Evolutionary conservation across 2,888 invertebrate genomes (phyloP), one percentile per base, ranked within the genome.

Genomic region (Mayetiola destructor): DNA sequence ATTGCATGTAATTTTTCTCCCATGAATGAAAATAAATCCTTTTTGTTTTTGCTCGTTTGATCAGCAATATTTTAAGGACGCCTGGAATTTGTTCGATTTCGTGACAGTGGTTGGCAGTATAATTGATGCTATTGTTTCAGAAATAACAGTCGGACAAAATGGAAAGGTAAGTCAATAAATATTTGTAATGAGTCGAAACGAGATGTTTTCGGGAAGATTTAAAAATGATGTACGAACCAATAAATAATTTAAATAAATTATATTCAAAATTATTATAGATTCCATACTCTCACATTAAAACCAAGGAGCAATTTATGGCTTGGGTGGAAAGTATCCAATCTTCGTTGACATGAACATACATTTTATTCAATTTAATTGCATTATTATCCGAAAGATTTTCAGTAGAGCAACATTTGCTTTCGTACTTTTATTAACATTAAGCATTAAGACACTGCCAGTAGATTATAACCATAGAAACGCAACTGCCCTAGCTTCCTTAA

Each of bases 11-110:
- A 53, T 29, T 16, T 53, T 5, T 42, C 6, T 18, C 20, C 14
- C 21, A 21, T 18, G 3, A 42, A 18, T 20, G n/a, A 12, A 42
- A 42, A 10, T 9, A 5, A 3, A 10, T 12, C 3, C 18, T 23
- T 23, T 6, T 42, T 9, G 3, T 20, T 12, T 35, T 10, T 10
- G 10, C 27, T 27, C 36, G 27, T 52, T 76, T 61, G 14, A 6
- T n/a, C 29, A 97, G 97, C 99, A 99, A 78, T 99, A 99, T 83
- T 99, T 99, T 85, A 93, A 95, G 78, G 99, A 99, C 76, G 92
- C 93, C 14, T 99, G 99, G 99, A 99, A 99, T 76, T 90, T 91
- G 59, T 99, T 99, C 76, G 99, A 99, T 82, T 95, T 99, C 75
- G 90, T 99, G 69, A 99, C 99, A 65, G 99, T 99, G 10, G 30